Base-by-base conservation (phyloP, 2,113 vertebrate genomes). In the Coreoperca whiteheadi region DNA sequence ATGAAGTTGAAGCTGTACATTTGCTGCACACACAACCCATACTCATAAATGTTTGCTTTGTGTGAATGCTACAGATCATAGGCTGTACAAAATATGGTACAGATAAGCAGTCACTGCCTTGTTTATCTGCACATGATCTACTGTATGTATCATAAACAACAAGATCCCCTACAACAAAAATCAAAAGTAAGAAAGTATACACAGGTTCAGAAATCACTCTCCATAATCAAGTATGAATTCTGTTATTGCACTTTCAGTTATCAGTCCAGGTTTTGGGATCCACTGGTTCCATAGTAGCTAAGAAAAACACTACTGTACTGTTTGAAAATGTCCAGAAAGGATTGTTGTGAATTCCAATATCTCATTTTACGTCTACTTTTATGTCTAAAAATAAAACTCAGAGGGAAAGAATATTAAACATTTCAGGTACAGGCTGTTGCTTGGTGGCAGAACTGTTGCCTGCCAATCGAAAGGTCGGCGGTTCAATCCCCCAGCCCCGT, bases 11-110 rank as follows among this genome's bases (percentile, higher is more conserved):
- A 37, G 21, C 48, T 54, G 21, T 25, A 10, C 23, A 48, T 75
- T 57, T 54, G 12, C 11, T 68, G 23, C 59, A n/a, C 20, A 68
- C 4, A 6, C 2, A 23, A 32, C 4, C 7, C 25, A 25, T 21
- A 57, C 30, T 43, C 46, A 20, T 69, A 30, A 67, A 34, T 53
- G 34, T 54, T 46, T 82, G 10, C 48, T 57, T 75, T 65, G 37
- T 4, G 18, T 60, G 16, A 50, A 37, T 37, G 41, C 18, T 67
- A 23, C 18, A 46, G 28, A 43, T 20, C 16, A n/a, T 15, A 28
- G 25, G 28, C 48, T 20, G 30, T 43, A 63, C 6, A n/a, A 64
- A 46, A 16, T 25, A 28, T 21, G 30, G 30, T 30, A 30, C 11
- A 23, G 51, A 73, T 39, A 6, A n/a, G 63, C 25, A 21, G 5